Percentiles rank a stretch among this genome's conserved stretches.
Conservation (phyloP, 2,797 vertebrate genomes). For the Acrossocheilus wenchowensis region DNA sequence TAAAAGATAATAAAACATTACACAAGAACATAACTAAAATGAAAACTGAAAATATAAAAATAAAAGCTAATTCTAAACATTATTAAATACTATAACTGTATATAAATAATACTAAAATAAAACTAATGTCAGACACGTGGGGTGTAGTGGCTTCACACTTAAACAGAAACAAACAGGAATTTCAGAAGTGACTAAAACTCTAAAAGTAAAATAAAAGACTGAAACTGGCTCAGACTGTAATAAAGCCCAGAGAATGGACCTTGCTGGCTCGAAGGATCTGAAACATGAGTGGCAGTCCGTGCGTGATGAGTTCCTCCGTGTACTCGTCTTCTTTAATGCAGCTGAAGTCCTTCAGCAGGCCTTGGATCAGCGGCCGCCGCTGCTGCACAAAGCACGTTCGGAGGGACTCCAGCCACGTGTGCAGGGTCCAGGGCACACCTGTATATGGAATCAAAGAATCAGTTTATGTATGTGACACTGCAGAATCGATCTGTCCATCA, state of each 20-base stretch:
- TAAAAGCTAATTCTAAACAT: not conserved
- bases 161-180: not conserved
- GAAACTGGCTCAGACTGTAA: not conserved
- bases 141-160: not conserved
- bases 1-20: not conserved
- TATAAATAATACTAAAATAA: too few relatives aligned
- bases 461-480: not conserved
- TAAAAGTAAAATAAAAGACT: constrained; percentile 14
- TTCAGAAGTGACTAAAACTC: constrained; percentile 20
- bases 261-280: constrained; percentile 84
- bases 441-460: constrained; percentile 32
- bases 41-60: not conserved
- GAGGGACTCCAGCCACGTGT: constrained; percentile 84
- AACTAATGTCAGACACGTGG: not conserved
- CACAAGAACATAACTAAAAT: not conserved
- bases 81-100: not conserved
- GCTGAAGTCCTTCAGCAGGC: constrained; percentile 84
- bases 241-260: constrained; percentile 65
- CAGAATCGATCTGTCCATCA: not conserved
- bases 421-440: constrained; percentile 86
- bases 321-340: constrained; percentile 84
- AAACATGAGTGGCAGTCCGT: constrained; percentile 85
- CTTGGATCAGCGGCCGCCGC: constrained; percentile 80
- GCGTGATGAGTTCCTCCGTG: constrained; percentile 83
- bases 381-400: constrained; percentile 80